Evolutionary conservation across 2,797 vertebrate species (phyloP).

Genomic region (Ptychobarbus kaznakovi): DNA sequence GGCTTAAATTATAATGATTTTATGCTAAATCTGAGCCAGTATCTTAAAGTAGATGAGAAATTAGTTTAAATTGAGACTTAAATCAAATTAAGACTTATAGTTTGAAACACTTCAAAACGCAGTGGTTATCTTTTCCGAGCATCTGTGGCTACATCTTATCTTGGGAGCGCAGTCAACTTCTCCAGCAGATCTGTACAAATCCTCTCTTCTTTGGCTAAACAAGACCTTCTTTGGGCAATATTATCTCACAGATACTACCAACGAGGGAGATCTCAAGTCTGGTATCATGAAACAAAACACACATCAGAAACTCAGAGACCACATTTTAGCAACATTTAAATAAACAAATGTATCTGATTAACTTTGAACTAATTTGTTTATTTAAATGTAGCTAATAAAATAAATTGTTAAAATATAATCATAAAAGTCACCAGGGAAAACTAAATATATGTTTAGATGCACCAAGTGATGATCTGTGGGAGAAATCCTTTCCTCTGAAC

Average conservation of each 20-base stretch:
- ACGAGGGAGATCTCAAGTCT: not conserved
- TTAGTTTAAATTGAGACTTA: constrained; percentile 36
- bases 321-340: not conserved
- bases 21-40: constrained; percentile 8
- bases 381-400: too few relatives aligned
- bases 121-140: constrained; percentile 56
- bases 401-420: not conserved
- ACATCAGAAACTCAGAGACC: constrained; percentile 42
- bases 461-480: not conserved
- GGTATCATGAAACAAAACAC: constrained; percentile 43
- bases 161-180: constrained; percentile 62
- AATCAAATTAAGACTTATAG: constrained; percentile 55
- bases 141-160: constrained; percentile 68
- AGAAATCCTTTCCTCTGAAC: not conserved
- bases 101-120: constrained; percentile 59
- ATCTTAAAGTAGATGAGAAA: constrained; percentile 35
- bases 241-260: constrained; percentile 37
- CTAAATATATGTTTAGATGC: not conserved
- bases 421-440: not conserved
- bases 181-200: constrained; percentile 57
- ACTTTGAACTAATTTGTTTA: too few relatives aligned
- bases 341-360: too few relatives aligned
- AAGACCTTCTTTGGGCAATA: constrained; percentile 53
- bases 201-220: constrained; percentile 55
- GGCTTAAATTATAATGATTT: not conserved